phyloP scores from a whole-genome alignment of 2,113 vertebrate species.

The Circaetus cinerascens region DNA sequence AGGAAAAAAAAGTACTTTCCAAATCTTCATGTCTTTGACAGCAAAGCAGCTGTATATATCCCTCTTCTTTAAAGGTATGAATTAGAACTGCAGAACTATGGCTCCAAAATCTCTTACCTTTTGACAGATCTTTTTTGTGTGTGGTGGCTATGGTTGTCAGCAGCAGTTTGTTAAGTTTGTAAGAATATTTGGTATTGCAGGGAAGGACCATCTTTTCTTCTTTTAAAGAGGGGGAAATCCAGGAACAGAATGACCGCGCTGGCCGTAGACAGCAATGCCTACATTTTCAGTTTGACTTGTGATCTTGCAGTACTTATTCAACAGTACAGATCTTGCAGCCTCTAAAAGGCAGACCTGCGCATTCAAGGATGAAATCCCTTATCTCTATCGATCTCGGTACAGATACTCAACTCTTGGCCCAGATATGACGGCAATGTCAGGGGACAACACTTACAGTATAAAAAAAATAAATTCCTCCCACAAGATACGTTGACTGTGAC shows the following conservation, averaged over 20 bases:
- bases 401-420: neutral
- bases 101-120: neutral
- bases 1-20: neutral
- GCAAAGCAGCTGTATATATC: constrained; percentile 15
- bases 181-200: neutral
- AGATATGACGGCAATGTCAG: neutral
- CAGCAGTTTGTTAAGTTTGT: neutral
- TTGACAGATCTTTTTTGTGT: neutral
- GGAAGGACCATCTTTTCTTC: neutral
- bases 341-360: neutral
- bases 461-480: neutral
- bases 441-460: neutral
- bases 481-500: neutral
- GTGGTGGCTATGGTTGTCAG: neutral
- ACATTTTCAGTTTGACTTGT: neutral
- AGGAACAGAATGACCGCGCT: neutral
- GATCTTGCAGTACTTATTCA: neutral
- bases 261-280: neutral
- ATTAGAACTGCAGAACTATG: neutral
- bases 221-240: neutral
- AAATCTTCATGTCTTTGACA: constrained; percentile 11
- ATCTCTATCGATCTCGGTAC: accelerated
- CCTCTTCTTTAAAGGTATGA: neutral
- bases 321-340: neutral
- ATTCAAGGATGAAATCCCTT: neutral